Conservation (phyloP, 2,797 vertebrate species). For the Cryptoprocta ferox region DNA sequence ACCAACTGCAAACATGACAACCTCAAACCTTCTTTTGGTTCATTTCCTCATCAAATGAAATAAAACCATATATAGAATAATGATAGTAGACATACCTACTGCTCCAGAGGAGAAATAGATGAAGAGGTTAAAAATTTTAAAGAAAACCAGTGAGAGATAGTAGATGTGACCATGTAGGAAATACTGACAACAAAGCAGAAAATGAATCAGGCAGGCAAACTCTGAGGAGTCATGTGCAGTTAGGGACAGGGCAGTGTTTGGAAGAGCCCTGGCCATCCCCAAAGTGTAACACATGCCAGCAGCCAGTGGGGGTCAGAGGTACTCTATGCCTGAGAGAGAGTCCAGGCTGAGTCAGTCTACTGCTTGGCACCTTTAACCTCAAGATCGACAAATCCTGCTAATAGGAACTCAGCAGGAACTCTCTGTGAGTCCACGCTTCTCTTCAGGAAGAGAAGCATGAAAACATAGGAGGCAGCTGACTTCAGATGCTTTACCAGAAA, state of each 20-base stretch:
- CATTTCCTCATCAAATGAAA: conserved; percentile 14
- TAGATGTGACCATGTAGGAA: background rate
- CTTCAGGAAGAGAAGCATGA: background rate
- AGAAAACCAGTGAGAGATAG: background rate
- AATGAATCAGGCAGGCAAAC: background rate
- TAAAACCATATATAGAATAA: background rate
- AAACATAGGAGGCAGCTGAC: background rate
- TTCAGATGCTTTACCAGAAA: background rate
- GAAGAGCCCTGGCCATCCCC: too few relatives aligned
- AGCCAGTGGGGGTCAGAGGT: conserved; percentile 30
- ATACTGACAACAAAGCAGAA: background rate
- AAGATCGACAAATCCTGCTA: background rate
- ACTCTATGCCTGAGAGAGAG: background rate
- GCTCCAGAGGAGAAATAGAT: background rate
- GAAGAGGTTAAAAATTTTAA: background rate
- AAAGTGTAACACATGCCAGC: rapidly evolving
- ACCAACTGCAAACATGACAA: background rate
- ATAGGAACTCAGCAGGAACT: background rate
- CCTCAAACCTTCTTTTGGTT: background rate
- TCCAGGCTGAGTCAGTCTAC: rapidly evolving
- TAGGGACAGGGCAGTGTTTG: background rate
- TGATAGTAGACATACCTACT: background rate
- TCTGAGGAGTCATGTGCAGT: too few relatives aligned
- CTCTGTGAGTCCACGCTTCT: background rate
- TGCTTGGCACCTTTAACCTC: background rate